Base-by-base conservation (phyloP, 2,113 vertebrate genomes). In the Prietella phreatophila region DNA sequence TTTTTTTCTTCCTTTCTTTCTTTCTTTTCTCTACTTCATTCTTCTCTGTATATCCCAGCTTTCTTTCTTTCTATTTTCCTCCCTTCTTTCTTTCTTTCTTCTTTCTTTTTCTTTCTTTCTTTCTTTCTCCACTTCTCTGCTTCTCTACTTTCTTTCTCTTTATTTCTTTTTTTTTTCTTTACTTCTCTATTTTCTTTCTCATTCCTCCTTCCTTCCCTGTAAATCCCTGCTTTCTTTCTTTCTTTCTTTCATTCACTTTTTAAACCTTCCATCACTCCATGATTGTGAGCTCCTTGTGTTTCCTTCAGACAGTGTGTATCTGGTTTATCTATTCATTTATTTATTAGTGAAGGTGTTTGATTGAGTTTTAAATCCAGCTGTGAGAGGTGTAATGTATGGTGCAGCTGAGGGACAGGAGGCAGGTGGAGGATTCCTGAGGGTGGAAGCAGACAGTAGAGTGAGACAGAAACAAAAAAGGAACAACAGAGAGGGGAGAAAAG, bases 341-440 rank as follows among this genome's bases (percentile, higher is more conserved):
- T 20, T 27, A 42, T 65, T n/a, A 65, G 1, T 42, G 1, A 27
- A 63, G 3, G 2, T 88, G 90, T 91, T 89, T 81, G 65, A 86
- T 87, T 11, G 67, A 58, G 79, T 56, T 67, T 17, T 55, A 86
- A 82, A 85, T 79, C 71, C 71, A 10, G 36, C 20, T 42, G 42
- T 78, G n/a, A 47, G 84, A 36, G 71, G 53, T 36, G 85, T 76
- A 39, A 36, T 2, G 53, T 2, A 25, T 30, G 20, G 71, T 0
- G 20, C 20, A 10, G 36, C 8, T 2, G 42, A 36, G n/a, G 5
- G 42, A 4, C 4, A 67, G 20, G 39, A 39, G 39, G 39, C 39
- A 39, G 39, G 39, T 42, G 39, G 39, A 39, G 39, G 4, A 3
- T 4, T 4, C 39, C 39, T 39, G 67, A 47, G 67, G 53, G 27